phyloP scores from a whole-genome alignment of 2,888 invertebrate genomes.

The Adelphocoris suturalis region DNA sequence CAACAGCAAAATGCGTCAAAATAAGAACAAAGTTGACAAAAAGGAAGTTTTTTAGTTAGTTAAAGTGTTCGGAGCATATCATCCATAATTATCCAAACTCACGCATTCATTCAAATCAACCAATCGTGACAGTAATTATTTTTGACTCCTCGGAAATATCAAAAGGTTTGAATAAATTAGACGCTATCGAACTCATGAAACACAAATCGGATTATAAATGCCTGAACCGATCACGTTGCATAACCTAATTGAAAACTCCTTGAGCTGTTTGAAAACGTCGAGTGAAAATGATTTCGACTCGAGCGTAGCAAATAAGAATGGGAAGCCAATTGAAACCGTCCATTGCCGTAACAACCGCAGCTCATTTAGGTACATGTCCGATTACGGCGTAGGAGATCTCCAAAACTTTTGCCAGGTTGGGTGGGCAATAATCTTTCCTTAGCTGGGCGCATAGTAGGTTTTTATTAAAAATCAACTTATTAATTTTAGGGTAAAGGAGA shows the following conservation, averaged over 20 bases:
- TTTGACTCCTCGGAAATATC: slow-evolving; percentile 58
- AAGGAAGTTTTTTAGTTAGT: too few species aligned
- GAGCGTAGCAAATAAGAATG: slow-evolving; percentile 41
- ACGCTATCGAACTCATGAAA: slow-evolving; percentile 1
- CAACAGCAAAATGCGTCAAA: too few species aligned
- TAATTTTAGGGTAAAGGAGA: too few species aligned
- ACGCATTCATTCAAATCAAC: too few species aligned
- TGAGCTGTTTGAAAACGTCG: background rate
- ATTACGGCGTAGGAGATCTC: background rate
- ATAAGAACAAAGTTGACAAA: too few species aligned
- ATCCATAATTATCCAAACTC: too few species aligned
- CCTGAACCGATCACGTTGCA: slow-evolving; percentile 1
- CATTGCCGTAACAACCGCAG: background rate
- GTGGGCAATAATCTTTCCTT: too few species aligned
- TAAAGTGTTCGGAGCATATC: too few species aligned
- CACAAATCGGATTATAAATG: background rate
- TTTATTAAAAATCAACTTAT: too few species aligned
- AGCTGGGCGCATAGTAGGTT: too few species aligned
- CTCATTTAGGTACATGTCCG: background rate
- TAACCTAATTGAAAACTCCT: background rate
- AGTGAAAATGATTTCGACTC: slow-evolving; percentile 38
- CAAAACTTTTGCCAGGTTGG: background rate
- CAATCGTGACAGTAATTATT: background rate
- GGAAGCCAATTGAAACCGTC: slow-evolving; percentile 5
- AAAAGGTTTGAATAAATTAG: background rate